A percentile compares a stretch with the other conserved stretches of the same genome.
Evolutionary conservation across 2,113 vertebrate genomes (phyloP).

Genomic region (Saimiri boliviensis): DNA sequence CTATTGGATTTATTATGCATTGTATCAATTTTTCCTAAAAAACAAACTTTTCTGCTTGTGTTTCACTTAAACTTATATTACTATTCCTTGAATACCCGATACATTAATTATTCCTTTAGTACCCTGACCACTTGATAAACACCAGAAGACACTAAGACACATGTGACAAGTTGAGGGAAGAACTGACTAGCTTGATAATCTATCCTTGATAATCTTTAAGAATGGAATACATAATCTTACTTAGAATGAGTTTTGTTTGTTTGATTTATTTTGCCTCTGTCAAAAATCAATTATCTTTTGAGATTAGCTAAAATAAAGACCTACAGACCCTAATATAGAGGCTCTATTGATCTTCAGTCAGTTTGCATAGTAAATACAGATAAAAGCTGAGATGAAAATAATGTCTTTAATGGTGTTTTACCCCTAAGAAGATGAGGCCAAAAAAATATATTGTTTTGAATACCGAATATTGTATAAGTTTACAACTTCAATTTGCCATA

Average conservation of each 20-base stretch:
- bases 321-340: background rate
- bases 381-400: background rate
- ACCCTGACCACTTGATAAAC: background rate
- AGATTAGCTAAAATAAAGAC: background rate
- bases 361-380: background rate
- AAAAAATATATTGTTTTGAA: constrained; percentile 3
- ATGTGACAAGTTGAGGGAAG: background rate
- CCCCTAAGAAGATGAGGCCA: background rate
- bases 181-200: background rate
- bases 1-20: background rate
- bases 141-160: background rate
- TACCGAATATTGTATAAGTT: background rate
- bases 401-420: background rate
- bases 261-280: background rate
- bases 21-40: background rate
- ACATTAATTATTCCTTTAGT: background rate
- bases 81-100: no score
- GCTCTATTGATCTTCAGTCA: background rate
- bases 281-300: background rate
- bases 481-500: background rate
- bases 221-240: background rate
- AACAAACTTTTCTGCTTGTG: background rate
- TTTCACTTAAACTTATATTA: background rate
- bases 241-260: background rate
- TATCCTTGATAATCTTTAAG: background rate